phyloP scores from a whole-genome alignment of 2,888 invertebrate genomes.

The Spodoptera picta region DNA sequence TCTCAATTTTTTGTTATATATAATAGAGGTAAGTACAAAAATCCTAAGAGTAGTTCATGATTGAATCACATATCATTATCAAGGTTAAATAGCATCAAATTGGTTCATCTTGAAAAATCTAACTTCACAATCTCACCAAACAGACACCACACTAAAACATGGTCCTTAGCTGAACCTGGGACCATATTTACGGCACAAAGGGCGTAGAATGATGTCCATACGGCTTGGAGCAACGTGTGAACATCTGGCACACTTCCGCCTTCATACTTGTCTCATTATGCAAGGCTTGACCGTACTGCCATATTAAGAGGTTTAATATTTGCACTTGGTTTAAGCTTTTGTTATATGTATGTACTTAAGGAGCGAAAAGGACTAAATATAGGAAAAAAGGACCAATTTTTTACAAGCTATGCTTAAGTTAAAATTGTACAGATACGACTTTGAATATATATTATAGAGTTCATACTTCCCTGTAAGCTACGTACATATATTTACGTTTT shows the following conservation, averaged over 20 bases:
- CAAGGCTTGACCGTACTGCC: conserved; percentile 43
- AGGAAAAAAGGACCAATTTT: not conserved
- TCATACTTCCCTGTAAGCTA: too few species aligned
- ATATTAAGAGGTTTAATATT: conserved; percentile 46
- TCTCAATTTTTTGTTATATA: too few species aligned
- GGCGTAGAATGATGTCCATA: conserved; percentile 69
- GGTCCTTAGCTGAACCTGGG: conserved; percentile 59
- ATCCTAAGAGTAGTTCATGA: too few species aligned
- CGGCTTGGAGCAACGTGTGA: conserved; percentile 66
- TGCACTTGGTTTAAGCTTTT: conserved; percentile 9
- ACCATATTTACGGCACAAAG: conserved; percentile 73
- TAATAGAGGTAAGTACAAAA: too few species aligned
- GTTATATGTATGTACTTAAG: not conserved
- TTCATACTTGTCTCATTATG: conserved; percentile 55
- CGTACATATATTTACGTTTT: too few species aligned
- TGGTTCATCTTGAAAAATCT: not conserved
- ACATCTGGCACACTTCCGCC: conserved; percentile 68
- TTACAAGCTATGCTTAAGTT: too few species aligned
- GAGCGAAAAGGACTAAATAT: not conserved
- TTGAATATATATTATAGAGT: too few species aligned
- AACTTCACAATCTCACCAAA: not conserved
- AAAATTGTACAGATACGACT: too few species aligned
- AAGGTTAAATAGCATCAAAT: not conserved
- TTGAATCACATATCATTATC: too few species aligned
- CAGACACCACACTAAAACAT: conserved; percentile 33